A percentile compares a stretch with the other conserved stretches of the same genome.
phyloP scores from a whole-genome alignment of 1,140 invertebrate genomes.

The Drosophila tani region DNA sequence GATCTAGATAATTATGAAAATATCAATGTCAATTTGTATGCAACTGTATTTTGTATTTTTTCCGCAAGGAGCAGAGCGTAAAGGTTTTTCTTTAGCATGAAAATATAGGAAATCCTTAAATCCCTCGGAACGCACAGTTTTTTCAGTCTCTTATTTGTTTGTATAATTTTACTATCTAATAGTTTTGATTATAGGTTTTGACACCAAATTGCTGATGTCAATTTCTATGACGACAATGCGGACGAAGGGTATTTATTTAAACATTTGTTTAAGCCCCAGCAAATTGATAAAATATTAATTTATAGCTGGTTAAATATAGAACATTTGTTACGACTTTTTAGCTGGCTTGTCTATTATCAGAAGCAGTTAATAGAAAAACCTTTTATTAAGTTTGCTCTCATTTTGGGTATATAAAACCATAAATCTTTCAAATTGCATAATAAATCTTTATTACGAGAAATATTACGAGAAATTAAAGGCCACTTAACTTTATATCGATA shows the following conservation, averaged over 20 bases:
- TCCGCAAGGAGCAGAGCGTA: background rate
- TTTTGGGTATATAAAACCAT: background rate
- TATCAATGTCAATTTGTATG: constrained; percentile 4
- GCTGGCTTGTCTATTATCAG: background rate
- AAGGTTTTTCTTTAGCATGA: too few relatives aligned
- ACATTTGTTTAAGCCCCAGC: background rate
- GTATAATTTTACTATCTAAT: background rate
- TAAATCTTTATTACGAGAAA: background rate
- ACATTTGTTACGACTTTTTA: background rate
- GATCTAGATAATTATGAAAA: constrained; percentile 10
- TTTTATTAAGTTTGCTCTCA: background rate
- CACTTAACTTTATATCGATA: too few relatives aligned
- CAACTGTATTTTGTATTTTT: constrained; percentile 6
- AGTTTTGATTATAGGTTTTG: too few relatives aligned
- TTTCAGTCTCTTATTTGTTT: too few relatives aligned
- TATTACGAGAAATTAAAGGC: too few relatives aligned
- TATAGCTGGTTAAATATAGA: background rate
- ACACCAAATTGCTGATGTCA: background rate
- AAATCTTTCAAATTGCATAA: background rate
- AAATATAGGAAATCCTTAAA: background rate
- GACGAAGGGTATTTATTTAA: background rate
- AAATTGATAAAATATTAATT: constrained; percentile 5
- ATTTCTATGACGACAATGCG: constrained; percentile 7
- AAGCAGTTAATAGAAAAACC: too few relatives aligned
- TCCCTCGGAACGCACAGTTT: too few relatives aligned